Evolutionary conservation across 2,888 invertebrate species (phyloP).

Genomic region (Timandra comae): DNA sequence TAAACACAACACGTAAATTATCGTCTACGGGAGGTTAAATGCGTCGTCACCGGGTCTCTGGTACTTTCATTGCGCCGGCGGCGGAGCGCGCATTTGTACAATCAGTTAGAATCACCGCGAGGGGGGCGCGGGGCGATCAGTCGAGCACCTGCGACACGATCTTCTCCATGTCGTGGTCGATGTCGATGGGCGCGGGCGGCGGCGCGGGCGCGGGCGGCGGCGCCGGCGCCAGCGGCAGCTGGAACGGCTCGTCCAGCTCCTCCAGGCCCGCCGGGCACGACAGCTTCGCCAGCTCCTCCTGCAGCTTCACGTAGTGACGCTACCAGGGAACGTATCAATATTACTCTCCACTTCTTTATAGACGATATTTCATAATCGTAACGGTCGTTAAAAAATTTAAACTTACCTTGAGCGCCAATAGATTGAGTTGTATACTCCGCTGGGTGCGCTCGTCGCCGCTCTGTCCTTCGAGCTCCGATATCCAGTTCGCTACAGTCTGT

Average conservation of each 20-base stretch:
- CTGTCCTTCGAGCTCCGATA: conserved; percentile 89
- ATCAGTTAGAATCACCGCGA: neutral
- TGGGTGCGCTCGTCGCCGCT: conserved; percentile 86
- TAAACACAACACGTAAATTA: conserved; percentile 11
- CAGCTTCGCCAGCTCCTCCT: conserved; percentile 90
- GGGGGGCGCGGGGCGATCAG: neutral
- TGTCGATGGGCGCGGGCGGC: conserved; percentile 50
- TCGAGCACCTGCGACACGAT: conserved; percentile 80
- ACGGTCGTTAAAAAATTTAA: no score
- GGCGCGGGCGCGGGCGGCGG: conserved; percentile 36
- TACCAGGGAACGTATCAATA: conserved; percentile 46
- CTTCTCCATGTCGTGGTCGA: conserved; percentile 86
- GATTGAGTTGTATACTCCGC: conserved; percentile 83
- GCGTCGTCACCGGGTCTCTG: conserved; percentile 21
- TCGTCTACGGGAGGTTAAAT: conserved; percentile 17
- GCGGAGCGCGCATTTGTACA: conserved; percentile 3
- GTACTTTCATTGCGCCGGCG: conserved; percentile 28
- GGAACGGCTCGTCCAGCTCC: conserved; percentile 80
- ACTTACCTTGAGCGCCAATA: conserved; percentile 86
- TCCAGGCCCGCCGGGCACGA: conserved; percentile 86
- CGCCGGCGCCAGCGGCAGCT: conserved; percentile 51
- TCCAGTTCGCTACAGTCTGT: conserved; percentile 92
- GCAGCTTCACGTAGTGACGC: conserved; percentile 88
- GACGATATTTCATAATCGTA: no score
- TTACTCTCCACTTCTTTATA: neutral